Percentiles rank a stretch among this genome's conserved stretches.
Evolutionary conservation across 2,113 vertebrate species (phyloP).

Genomic region (Vireo altiloquus): DNA sequence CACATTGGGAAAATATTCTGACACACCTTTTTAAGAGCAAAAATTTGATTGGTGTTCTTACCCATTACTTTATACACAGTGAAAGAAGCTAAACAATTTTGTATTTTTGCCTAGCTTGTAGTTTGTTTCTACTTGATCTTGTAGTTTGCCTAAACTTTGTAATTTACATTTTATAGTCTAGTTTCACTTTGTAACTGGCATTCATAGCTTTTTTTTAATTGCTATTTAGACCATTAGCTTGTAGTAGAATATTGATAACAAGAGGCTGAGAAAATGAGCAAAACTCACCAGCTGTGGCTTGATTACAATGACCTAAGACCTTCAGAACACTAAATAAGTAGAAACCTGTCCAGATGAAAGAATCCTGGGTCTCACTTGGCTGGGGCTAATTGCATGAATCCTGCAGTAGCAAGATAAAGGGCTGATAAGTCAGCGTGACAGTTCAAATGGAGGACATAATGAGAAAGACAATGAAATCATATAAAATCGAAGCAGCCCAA

Average conservation of each 20-base stretch:
- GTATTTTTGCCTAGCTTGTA: too few relatives aligned
- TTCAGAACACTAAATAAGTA: neutral
- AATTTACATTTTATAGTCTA: too few relatives aligned
- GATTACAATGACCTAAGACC: neutral
- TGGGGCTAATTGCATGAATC: neutral
- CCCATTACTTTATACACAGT: conserved; percentile 90
- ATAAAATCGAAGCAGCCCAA: too few relatives aligned
- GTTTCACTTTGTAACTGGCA: too few relatives aligned
- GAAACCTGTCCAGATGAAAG: neutral
- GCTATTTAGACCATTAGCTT: too few relatives aligned
- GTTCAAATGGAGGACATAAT: neutral
- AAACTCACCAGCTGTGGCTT: neutral
- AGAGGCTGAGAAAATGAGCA: neutral
- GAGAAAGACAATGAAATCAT: neutral
- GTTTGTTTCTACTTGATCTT: too few relatives aligned
- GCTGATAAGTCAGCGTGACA: neutral
- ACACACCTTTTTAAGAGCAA: conserved; percentile 93
- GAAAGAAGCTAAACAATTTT: neutral
- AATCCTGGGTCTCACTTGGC: neutral
- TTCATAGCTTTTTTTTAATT: too few relatives aligned
- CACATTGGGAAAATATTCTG: accelerated
- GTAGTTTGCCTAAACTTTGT: too few relatives aligned
- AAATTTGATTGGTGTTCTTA: conserved; percentile 85
- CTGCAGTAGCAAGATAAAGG: neutral
- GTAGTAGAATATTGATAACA: too few relatives aligned